These are phyloP conservation scores for Spongia lamella DNA, from an alignment of 37 sponge, comb jelly and placozoan species.

Conservation along the genomic window DNA sequence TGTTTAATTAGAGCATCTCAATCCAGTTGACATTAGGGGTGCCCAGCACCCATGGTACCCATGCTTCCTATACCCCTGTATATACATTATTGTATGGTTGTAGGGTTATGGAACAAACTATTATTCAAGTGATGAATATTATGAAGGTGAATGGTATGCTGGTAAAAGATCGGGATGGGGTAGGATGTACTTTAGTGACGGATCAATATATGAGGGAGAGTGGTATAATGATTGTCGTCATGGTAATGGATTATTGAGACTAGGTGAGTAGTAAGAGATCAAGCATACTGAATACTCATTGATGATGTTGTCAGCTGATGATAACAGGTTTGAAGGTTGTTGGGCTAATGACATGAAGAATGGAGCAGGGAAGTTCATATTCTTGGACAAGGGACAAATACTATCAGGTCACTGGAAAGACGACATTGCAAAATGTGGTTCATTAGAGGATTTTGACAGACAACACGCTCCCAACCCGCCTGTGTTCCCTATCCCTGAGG, in stretches of 20 bases:
- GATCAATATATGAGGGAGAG: slow-evolving; percentile 96
- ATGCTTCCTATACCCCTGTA: no score
- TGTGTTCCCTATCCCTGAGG: slow-evolving; percentile 86
- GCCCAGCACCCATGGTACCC: no score
- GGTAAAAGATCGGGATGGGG: slow-evolving; percentile 94
- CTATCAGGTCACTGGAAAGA: slow-evolving; percentile 87
- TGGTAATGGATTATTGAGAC: slow-evolving; percentile 77
- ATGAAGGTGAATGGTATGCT: slow-evolving; percentile 99
- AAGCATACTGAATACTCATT: not conserved
- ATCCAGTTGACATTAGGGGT: no score
- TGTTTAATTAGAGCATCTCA: not conserved
- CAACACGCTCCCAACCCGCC: slow-evolving; percentile 77
- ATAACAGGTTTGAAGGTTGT: slow-evolving; percentile 78
- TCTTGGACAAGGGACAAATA: slow-evolving; percentile 88
- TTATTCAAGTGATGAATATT: slow-evolving; percentile 77
- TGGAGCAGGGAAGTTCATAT: slow-evolving; percentile 80
- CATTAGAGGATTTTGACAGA: slow-evolving; percentile 75
- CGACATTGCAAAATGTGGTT: slow-evolving; percentile 88
- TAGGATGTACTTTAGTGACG: slow-evolving; percentile 88
- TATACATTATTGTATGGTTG: no score
- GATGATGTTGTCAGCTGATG: slow-evolving; percentile 30
- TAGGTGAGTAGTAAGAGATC: slow-evolving; percentile 41
- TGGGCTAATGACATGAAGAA: slow-evolving; percentile 83
- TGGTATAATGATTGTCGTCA: slow-evolving; percentile 83
- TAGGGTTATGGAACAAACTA: slow-evolving; percentile 94